Evolutionary conservation across 2,797 vertebrate genomes (phyloP).

Genomic region (Prionace glauca): DNA sequence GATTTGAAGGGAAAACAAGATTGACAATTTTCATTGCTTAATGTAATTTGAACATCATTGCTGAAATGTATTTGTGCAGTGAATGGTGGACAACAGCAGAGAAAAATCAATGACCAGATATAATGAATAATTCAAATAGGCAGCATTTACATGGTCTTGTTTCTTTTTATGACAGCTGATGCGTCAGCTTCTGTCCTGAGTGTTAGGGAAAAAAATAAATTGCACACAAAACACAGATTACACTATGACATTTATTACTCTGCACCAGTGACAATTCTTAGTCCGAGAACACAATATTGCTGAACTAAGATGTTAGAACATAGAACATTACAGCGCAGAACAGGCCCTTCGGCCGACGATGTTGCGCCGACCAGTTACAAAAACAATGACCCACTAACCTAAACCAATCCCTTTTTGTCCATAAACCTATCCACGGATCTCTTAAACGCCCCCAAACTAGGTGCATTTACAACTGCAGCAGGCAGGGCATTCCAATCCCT

Average conservation of each 20-base stretch:
- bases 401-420: too few species aligned
- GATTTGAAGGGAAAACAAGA: not conserved
- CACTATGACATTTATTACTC: not conserved
- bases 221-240: not conserved
- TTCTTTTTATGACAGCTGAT: not conserved
- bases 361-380: too few species aligned
- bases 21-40: not conserved
- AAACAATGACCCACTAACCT: too few species aligned
- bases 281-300: not conserved
- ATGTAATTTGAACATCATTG: not conserved
- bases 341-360: too few species aligned
- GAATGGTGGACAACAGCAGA: not conserved
- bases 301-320: not conserved
- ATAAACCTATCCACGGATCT: too few species aligned
- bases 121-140: constrained; percentile 14
- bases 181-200: not conserved
- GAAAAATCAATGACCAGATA: not conserved
- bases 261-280: not conserved
- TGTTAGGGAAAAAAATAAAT: not conserved
- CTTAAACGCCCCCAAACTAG: too few species aligned
- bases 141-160: not conserved
- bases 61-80: not conserved
- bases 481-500: too few species aligned
- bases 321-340: too few species aligned
- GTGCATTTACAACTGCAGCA: too few species aligned